Conservation (phyloP, 2,888 invertebrate genomes). For the Encarsia formosa region DNA sequence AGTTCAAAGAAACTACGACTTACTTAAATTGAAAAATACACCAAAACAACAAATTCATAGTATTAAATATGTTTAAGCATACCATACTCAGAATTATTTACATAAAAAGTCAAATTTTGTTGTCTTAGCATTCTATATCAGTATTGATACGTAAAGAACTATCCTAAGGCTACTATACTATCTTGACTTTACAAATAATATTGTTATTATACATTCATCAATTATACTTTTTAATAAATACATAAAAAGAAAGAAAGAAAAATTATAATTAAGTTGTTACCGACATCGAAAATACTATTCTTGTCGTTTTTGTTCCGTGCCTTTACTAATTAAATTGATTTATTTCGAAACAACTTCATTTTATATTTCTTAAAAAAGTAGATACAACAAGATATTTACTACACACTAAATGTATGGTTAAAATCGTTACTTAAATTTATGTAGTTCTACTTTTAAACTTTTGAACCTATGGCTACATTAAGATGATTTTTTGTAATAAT, state of each 20-base stretch:
- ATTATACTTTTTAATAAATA: background rate
- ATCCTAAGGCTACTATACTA: conserved; percentile 36
- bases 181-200: conserved; percentile 10
- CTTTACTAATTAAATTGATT: background rate
- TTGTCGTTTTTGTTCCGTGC: background rate
- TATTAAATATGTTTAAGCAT: conserved; percentile 10
- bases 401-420: no score
- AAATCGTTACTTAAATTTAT: no score
- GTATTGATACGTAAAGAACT: conserved; percentile 40
- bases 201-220: conserved; percentile 1
- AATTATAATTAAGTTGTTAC: conserved; percentile 14
- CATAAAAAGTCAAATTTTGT: conserved; percentile 21
- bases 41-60: conserved; percentile 21
- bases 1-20: no score
- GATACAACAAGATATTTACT: no score
- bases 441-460: no score
- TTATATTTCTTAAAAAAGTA: no score
- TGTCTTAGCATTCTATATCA: conserved; percentile 50
- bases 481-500: no score
- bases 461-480: no score
- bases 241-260: no score
- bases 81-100: conserved; percentile 10
- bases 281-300: conserved; percentile 4
- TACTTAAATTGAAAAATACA: conserved; percentile 13
- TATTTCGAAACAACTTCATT: no score